These are phyloP conservation scores for Daboia siamensis DNA, from an alignment of 2,113 vertebrate genomes.

Conservation along the genomic window DNA sequence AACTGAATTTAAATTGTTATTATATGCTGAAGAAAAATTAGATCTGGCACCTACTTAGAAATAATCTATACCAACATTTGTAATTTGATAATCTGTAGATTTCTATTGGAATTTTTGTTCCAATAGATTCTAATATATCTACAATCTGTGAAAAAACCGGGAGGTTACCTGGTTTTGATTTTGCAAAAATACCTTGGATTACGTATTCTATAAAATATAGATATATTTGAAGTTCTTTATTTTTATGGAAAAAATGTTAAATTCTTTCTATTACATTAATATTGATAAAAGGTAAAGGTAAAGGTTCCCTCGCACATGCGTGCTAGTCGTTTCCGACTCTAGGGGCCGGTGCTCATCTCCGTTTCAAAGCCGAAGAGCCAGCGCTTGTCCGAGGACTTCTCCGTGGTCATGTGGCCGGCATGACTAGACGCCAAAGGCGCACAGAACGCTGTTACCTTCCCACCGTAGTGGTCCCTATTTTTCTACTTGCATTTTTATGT, in stretches of 20 bases:
- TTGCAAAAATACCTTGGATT: neutral
- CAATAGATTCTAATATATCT: neutral
- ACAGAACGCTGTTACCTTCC: no score
- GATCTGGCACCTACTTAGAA: neutral
- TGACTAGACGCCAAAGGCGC: no score
- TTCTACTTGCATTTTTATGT: no score
- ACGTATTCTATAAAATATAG: neutral
- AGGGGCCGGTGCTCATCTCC: no score
- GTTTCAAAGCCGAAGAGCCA: no score
- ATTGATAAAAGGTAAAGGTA: no score
- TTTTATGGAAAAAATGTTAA: neutral
- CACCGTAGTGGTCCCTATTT: no score
- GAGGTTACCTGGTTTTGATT: neutral
- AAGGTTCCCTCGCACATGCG: no score
- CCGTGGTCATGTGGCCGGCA: no score
- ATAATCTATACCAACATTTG: neutral
- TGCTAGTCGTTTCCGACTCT: no score
- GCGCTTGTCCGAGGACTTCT: no score
- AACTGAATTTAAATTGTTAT: neutral
- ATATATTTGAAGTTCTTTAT: neutral
- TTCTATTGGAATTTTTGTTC: neutral
- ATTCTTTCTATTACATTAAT: neutral
- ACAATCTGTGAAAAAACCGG: neutral
- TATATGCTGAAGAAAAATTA: neutral
- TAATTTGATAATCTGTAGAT: neutral